phyloP scores from a whole-genome alignment of 1,140 invertebrate genomes.

The Nephotettix cincticeps region DNA sequence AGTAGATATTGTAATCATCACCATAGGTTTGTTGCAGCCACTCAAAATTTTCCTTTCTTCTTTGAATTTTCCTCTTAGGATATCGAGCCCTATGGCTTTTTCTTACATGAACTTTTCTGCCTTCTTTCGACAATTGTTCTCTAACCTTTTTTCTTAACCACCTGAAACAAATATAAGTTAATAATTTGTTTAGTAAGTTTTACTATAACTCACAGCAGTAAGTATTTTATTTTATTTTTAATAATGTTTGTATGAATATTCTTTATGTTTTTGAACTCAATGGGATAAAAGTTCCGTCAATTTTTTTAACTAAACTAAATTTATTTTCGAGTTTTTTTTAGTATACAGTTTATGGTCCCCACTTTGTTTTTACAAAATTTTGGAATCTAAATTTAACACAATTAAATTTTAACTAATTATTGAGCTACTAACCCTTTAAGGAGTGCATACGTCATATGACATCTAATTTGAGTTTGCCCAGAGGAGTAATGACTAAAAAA shows the following conservation, averaged over 20 bases:
- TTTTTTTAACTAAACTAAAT: background rate
- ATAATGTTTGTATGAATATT: too few species aligned
- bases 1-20: slow-evolving; percentile 16
- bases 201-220: too few species aligned
- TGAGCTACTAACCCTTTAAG: too few species aligned
- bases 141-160: slow-evolving; percentile 27
- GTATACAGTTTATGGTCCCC: background rate
- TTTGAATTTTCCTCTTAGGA: slow-evolving; percentile 8
- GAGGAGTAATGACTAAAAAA: too few species aligned
- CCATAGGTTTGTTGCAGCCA: slow-evolving; percentile 24
- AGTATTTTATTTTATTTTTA: too few species aligned
- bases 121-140: slow-evolving; percentile 24
- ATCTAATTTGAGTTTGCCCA: too few species aligned
- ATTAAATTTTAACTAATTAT: too few species aligned
- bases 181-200: background rate
- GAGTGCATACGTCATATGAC: too few species aligned
- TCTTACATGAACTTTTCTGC: slow-evolving; percentile 13
- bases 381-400: too few species aligned
- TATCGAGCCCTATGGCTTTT: slow-evolving; percentile 28
- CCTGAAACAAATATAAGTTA: slow-evolving; percentile 16
- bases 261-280: background rate
- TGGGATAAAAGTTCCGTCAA: background rate
- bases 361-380: background rate
- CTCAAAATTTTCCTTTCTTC: slow-evolving; percentile 15
- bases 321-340: background rate